Base-by-base conservation (phyloP, 2,797 vertebrate species). In the Psittacula derbiana region DNA sequence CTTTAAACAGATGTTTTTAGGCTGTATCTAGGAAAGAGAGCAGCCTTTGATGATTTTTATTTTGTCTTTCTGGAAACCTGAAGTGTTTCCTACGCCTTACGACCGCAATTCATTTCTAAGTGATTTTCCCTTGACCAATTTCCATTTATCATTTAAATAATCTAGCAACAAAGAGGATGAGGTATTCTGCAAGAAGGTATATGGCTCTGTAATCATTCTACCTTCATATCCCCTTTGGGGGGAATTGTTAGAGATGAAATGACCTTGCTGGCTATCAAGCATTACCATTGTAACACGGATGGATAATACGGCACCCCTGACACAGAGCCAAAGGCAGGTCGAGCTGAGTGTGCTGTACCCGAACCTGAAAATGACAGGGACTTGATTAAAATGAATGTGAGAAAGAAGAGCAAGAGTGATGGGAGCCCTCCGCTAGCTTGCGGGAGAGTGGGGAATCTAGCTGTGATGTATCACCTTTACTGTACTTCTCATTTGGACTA, bases 101-200 rank as follows among this genome's bases (percentile, higher is more conserved):
- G 72, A 95, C 86, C 69, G 87, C 90, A 95, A 85, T 95, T 97
- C 72, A 96, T 95, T 90, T 94, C 53, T 60, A 96, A 96, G 58
- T 91, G 76, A 94, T 96, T 97, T 97, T 94, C 78, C 74, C 76
- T 82, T 92, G 84, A 75, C 88, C 62, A 64, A 55, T 96, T 97
- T 96, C 86, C 81, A 95, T 95, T 94, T 97, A 84, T 95, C 83
- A 94, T 97, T 97, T 93, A 95, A 92, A 92, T 97, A 97, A 96
- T 97, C 62, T 92, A 94, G 90, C 83, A 95, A 94, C 84, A 95
- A 87, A 96, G 95, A 92, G 47, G 80, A 95, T 91, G 95, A 96
- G 96, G 87, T 95, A 87, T 72, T 96, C 81, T 87, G 76, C 47
- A 90, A 95, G 80, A 85, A 94, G 76, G 58, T 86, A 62, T 90